Conservation (phyloP, 2,888 invertebrate genomes). For the Sarcophaga subvicina region DNA sequence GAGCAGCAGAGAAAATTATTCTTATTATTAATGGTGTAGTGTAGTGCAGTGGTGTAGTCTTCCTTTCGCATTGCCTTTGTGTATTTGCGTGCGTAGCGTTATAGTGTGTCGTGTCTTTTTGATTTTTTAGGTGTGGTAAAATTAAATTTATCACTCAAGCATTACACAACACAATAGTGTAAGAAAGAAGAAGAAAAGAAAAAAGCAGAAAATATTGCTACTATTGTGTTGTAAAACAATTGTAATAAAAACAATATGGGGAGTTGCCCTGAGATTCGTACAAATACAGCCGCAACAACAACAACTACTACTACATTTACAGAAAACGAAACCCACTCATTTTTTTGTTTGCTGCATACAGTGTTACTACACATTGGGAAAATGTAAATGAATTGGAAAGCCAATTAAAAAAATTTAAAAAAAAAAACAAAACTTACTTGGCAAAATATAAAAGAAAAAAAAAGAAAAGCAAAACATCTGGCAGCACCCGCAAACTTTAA, state of each 20-base stretch:
- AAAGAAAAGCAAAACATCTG: no score
- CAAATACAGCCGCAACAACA: not conserved
- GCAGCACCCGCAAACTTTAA: no score
- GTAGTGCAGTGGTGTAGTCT: not conserved
- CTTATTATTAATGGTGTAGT: not conserved
- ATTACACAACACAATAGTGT: conserved; percentile 65
- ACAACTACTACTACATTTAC: not conserved
- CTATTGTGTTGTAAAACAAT: not conserved
- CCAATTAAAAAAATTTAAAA: not conserved
- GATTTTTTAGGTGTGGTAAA: conserved; percentile 60
- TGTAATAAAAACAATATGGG: conserved; percentile 57
- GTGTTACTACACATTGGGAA: not conserved
- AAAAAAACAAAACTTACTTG: no score
- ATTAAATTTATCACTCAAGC: conserved; percentile 56
- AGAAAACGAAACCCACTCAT: conserved; percentile 46
- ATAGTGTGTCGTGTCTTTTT: no score
- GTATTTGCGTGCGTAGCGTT: not conserved
- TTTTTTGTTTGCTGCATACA: not conserved
- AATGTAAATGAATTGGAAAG: not conserved
- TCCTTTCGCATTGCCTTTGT: not conserved
- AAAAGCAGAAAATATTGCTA: not conserved
- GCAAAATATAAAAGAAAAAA: no score
- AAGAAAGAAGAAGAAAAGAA: conserved; percentile 12
- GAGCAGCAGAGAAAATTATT: not conserved
- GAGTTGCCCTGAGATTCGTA: conserved; percentile 64